Percentiles rank a stretch among this genome's conserved stretches.
phyloP scores from a whole-genome alignment of 1,140 invertebrate genomes.

The Caenorhabditis inopinata region DNA sequence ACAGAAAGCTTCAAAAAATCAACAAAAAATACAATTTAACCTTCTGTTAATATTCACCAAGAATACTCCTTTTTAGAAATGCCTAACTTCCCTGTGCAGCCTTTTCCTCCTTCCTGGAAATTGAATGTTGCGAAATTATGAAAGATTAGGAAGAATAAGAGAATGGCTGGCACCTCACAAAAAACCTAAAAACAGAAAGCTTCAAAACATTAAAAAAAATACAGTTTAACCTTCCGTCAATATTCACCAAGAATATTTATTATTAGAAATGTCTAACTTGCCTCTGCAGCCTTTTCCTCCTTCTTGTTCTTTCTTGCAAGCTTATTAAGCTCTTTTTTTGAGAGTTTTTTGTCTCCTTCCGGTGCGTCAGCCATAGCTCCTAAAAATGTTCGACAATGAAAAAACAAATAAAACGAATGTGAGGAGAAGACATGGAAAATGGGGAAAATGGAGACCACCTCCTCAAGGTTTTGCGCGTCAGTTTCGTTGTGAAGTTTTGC shows the following conservation, averaged over 20 bases:
- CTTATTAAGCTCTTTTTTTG: slow-evolving; percentile 59
- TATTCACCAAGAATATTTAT: too few relatives aligned
- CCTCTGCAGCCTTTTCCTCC: slow-evolving; percentile 38
- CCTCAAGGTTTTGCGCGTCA: background rate
- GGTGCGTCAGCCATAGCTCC: slow-evolving; percentile 31
- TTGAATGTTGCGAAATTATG: background rate
- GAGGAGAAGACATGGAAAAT: background rate
- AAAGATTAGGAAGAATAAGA: too few relatives aligned
- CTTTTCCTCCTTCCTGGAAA: slow-evolving; percentile 19
- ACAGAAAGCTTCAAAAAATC: too few relatives aligned
- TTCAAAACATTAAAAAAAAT: too few relatives aligned
- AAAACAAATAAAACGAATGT: background rate
- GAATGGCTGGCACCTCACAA: too few relatives aligned
- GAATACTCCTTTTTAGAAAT: too few relatives aligned
- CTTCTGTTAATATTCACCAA: too few relatives aligned
- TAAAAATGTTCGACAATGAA: background rate
- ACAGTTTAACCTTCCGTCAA: too few relatives aligned
- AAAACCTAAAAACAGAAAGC: too few relatives aligned
- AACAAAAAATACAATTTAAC: too few relatives aligned
- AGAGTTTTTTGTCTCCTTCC: slow-evolving; percentile 50
- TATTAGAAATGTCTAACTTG: too few relatives aligned
- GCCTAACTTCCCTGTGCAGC: slow-evolving; percentile 34
- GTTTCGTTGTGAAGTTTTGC: background rate
- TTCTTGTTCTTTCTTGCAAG: slow-evolving; percentile 48
- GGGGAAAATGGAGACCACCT: background rate